Base-by-base conservation (phyloP, 2,113 vertebrate genomes). In the Eidolon helvum region DNA sequence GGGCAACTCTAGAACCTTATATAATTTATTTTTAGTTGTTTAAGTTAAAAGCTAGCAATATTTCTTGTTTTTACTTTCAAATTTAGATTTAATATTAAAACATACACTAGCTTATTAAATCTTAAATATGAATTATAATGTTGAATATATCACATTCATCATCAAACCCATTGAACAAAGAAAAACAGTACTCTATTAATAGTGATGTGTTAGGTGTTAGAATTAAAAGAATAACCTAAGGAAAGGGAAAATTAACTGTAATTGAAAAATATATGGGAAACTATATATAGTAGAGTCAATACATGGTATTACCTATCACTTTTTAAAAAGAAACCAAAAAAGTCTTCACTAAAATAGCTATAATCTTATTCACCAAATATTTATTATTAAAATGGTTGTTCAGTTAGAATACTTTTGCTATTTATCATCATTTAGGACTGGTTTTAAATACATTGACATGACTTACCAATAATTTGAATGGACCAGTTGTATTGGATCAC, bases 51-150 rank as follows among this genome's bases (percentile, higher is more conserved):
- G 2, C 4, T 55, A 61, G 30, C 55, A 66, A 71, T 35, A 91
- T 40, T 69, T 77, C 55, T 30, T 61, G 26, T 22, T 77, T 86
- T 77, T 61, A 89, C 24, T 80, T 94, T 97, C 65, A 79, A 96
- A 82, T 77, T 83, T 57, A 6, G 18, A 68, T 45, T 26, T 78
- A 1, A 14, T 77, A 4, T 66, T 63, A 83, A 96, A 91, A 91
- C 40, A 74, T 30, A 63, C n/a, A 74, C 28, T 80, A 65, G 7
- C 24, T 69, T 77, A 90, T 85, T 74, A 33, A 48, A 57, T 43
- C 10, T 83, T 95, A 61, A 66, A 40, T 69, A 68, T 24, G 12
- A 96, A 35, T 88, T 90, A 65, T 53, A 80, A 65, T 50, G 1
- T n/a, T 53, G 71, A 85, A 72, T 48, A 24, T 30, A 75, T 87